Conservation (phyloP, 1,140 invertebrate genomes). For the Hesperophylax magnus region DNA sequence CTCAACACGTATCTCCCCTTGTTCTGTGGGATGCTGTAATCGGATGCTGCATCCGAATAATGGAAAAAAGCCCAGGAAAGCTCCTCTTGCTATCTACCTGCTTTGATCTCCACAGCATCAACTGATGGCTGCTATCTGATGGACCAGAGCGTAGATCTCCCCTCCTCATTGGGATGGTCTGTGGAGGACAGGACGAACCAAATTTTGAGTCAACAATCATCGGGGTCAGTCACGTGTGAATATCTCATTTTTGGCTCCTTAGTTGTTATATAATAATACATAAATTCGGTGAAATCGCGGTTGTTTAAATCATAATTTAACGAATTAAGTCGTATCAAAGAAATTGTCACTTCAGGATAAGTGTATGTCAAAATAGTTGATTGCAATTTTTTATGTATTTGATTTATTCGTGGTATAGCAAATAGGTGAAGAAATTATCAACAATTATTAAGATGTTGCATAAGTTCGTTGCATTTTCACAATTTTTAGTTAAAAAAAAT, state of each 20-base stretch:
- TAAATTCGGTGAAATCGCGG: no score
- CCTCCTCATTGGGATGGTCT: neutral
- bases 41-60: constrained; percentile 29
- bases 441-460: no score
- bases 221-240: constrained; percentile 3
- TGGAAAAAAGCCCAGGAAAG: constrained; percentile 5
- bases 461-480: no score
- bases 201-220: neutral
- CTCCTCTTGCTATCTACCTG: constrained; percentile 15
- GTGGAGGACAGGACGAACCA: neutral
- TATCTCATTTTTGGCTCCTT: neutral
- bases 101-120: constrained; percentile 7
- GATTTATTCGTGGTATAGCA: no score
- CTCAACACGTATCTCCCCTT: constrained; percentile 24
- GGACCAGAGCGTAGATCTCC: neutral
- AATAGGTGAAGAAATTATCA: no score
- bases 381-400: no score
- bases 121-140: constrained; percentile 16
- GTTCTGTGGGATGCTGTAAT: constrained; percentile 5
- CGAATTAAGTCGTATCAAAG: no score
- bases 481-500: no score
- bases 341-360: no score
- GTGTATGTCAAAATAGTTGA: no score
- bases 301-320: no score
- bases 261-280: neutral